A percentile compares a stretch with the other conserved stretches of the same genome.
Conservation (phyloP, 2,888 invertebrate species). For the Tillus elongatus region DNA sequence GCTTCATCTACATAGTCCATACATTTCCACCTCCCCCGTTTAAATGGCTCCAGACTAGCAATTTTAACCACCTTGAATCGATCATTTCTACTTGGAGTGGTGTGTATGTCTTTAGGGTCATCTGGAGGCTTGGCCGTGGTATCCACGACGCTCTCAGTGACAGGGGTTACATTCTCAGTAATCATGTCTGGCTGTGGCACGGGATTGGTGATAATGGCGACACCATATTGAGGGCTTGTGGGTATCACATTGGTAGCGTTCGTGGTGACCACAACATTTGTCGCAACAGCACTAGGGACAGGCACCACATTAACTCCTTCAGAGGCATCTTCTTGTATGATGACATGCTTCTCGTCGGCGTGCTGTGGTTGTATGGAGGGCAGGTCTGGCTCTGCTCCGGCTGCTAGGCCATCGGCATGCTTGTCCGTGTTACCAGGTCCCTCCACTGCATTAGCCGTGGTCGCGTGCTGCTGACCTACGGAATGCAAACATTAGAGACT, state of each 20-base stretch:
- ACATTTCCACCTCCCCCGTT: constrained; percentile 67
- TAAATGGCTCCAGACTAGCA: constrained; percentile 66
- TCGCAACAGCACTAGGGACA: constrained; percentile 26
- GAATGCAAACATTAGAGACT: constrained; percentile 30
- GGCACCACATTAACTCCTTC: constrained; percentile 26
- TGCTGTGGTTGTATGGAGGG: constrained; percentile 10
- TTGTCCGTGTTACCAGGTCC: constrained; percentile 27
- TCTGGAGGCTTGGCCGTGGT: constrained; percentile 40
- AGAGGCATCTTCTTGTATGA: constrained; percentile 11
- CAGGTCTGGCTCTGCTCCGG: constrained; percentile 23
- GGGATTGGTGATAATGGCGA: constrained; percentile 48
- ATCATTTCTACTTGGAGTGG: constrained; percentile 47
- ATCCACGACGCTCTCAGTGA: constrained; percentile 33
- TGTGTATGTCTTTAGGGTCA: constrained; percentile 47
- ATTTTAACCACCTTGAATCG: constrained; percentile 72
- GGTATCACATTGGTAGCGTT: constrained; percentile 48
- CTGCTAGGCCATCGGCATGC: constrained; percentile 16
- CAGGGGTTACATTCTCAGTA: constrained; percentile 25
- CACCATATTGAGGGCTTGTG: constrained; percentile 55
- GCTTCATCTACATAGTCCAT: constrained; percentile 68
- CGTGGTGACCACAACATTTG: constrained; percentile 22
- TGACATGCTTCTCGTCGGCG: background rate
- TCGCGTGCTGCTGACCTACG: constrained; percentile 41
- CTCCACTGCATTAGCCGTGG: constrained; percentile 39
- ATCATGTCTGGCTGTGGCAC: constrained; percentile 31